phyloP scores from a whole-genome alignment of 2,888 invertebrate genomes.

The Drosophila fungiperda region DNA sequence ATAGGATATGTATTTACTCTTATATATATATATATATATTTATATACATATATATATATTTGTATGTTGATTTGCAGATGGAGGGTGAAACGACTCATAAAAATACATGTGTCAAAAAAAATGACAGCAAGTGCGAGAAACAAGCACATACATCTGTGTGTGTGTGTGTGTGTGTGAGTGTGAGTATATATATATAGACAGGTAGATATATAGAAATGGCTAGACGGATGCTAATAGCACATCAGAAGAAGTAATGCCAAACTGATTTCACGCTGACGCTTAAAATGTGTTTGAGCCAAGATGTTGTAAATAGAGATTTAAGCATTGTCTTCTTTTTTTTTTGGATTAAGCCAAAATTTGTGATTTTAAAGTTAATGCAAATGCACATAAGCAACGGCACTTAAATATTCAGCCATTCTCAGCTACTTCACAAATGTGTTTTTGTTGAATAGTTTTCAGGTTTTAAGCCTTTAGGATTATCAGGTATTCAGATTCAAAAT shows the following conservation, averaged over 20 bases:
- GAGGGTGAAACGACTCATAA: constrained; percentile 22
- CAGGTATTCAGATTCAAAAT: neutral
- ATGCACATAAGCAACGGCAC: too few relatives aligned
- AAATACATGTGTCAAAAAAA: constrained; percentile 43
- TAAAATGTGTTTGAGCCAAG: neutral
- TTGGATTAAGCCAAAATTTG: too few relatives aligned
- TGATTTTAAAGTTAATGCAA: too few relatives aligned
- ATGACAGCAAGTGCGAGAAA: constrained; percentile 40
- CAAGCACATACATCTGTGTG: constrained; percentile 3
- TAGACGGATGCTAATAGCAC: constrained; percentile 1
- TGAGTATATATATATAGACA: neutral
- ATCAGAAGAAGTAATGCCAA: neutral
- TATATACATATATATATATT: neutral
- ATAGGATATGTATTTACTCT: constrained; percentile 17
- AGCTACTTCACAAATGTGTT: neutral
- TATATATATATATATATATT: neutral
- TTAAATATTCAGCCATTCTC: too few relatives aligned
- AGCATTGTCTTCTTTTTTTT: neutral
- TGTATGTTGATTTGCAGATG: neutral
- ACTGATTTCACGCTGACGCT: constrained; percentile 11
- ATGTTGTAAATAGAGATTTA: neutral
- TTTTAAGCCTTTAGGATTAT: neutral
- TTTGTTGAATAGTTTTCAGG: neutral
- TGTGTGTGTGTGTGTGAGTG: neutral
- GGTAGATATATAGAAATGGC: neutral